These are phyloP conservation scores for Lagopus muta DNA, from an alignment of 2,113 vertebrate genomes.

Conservation along the genomic window DNA sequence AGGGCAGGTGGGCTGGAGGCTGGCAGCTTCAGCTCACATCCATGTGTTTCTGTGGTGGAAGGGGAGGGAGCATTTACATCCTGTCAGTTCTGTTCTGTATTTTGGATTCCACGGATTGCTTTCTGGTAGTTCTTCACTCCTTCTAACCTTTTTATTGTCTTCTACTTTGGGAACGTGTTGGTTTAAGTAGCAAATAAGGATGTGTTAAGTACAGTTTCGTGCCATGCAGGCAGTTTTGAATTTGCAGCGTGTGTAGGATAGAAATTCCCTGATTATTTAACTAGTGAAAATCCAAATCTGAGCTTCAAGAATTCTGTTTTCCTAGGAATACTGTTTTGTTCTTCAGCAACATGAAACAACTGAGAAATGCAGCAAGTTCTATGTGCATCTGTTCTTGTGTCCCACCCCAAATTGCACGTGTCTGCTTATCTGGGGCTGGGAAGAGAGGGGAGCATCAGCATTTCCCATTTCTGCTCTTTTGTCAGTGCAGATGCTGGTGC, in stretches of 20 bases:
- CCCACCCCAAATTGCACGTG: rapidly evolving
- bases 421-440: not conserved
- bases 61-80: not conserved
- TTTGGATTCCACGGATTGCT: not conserved
- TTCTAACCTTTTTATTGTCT: not conserved
- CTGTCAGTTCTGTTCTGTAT: not conserved
- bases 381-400: not conserved
- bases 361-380: not conserved
- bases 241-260: not conserved
- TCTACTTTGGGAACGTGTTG: not conserved
- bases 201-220: not conserved
- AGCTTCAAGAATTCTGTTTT: not conserved
- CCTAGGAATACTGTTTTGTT: not conserved
- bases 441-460: not conserved
- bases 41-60: not conserved
- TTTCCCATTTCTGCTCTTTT: not conserved
- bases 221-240: not conserved
- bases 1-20: rapidly evolving
- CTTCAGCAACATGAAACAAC: not conserved
- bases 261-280: not conserved
- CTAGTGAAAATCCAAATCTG: not conserved
- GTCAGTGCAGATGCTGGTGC: not conserved
- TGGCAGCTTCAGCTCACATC: not conserved
- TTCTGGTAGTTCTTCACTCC: not conserved
- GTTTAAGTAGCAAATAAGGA: not conserved